Evolutionary conservation across 2,888 invertebrate genomes (phyloP), one percentile per base, ranked within the genome.

Genomic region (Leucophora obtusa): DNA sequence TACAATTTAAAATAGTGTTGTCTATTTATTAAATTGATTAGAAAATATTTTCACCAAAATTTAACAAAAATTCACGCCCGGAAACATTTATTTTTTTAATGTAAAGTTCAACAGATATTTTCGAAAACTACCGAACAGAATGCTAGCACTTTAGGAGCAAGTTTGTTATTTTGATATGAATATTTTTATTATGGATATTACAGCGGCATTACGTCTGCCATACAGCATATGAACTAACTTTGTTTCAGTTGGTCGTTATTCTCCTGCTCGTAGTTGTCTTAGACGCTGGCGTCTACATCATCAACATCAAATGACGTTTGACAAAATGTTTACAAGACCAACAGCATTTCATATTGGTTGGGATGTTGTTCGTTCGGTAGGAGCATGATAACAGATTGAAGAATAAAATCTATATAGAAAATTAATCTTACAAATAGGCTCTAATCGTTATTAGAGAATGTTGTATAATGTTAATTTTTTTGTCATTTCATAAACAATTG

Each of bases 141-240:
- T 28, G 6, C 7, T 6, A 6, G 28, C 1, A 3, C 1, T 47
- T n/a, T 14, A n/a, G 14, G n/a, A 47, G 43, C 43, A 47, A 47
- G 15, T 47, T 47, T 47, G 43, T 47, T 47, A 11, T 38, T 38
- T 38, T 38, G 3, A 11, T 38, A 38, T 38, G 38, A 38, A 38
- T 38, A 38, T 35, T 35, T 35, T 5, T 24, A 1, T 47, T 47
- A n/a, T 47, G 43, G n/a, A n/a, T 47, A 47, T 47, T 43, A 28
- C 18, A 33, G 74, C 73, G 70, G 70, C 82, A 79, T 33, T 10
- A 43, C 76, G 82, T 80, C 78, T 80, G 63, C 75, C 65, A 72
- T 65, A 75, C 62, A 43, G 58, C 50, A 21, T 56, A 28, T 28
- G 28, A 28, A 47, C 43, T 14, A 47, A 47, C 43, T 47, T 38